phyloP scores from a whole-genome alignment of 2,888 invertebrate species.

The Stenichneumon culpator region DNA sequence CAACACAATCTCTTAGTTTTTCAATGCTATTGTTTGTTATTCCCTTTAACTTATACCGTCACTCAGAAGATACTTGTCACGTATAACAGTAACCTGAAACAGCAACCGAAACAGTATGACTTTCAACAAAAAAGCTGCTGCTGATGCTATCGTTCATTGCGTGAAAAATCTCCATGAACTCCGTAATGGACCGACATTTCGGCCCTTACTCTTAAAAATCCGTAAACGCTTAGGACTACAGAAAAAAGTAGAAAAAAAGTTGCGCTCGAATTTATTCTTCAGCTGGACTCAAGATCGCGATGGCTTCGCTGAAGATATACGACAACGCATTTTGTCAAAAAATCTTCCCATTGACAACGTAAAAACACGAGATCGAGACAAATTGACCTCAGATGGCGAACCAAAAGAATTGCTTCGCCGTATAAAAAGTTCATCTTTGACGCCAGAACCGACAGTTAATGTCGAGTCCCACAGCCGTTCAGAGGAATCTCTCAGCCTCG shows the following conservation, averaged over 20 bases:
- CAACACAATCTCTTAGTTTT: no score
- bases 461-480: not conserved
- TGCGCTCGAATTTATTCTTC: conserved; percentile 27
- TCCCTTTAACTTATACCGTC: no score
- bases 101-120: not conserved
- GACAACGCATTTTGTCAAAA: not conserved
- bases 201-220: not conserved
- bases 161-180: not conserved
- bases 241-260: not conserved
- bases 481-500: not conserved
- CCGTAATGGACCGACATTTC: conserved; percentile 2
- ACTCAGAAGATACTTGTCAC: no score
- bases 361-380: not conserved
- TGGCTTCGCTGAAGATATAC: not conserved
- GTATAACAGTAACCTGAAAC: not conserved
- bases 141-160: conserved; percentile 10
- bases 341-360: not conserved
- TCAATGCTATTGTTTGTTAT: no score
- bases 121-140: not conserved
- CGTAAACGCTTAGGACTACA: conserved; percentile 9
- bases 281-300: conserved; percentile 7
- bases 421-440: not conserved
- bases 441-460: conserved; percentile 1
- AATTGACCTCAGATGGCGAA: conserved; percentile 6
- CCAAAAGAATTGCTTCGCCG: not conserved